Evolutionary conservation across 2,797 vertebrate genomes (phyloP).

Genomic region (Triplophysa bombifrons): DNA sequence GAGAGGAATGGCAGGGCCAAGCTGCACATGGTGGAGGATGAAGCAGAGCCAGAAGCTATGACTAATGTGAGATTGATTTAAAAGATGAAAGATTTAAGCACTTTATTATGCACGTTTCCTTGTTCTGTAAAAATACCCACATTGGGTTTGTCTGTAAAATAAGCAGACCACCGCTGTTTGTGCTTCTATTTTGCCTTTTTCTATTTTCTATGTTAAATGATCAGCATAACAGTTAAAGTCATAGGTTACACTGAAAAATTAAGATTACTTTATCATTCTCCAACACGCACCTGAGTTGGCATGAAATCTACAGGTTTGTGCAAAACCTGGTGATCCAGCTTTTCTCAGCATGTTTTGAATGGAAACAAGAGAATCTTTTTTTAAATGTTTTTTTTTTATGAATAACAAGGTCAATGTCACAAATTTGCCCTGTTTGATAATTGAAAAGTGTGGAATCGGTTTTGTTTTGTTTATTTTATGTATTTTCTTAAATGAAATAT

Average conservation of each 20-base stretch:
- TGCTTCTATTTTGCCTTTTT: neutral
- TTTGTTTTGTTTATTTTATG: no score
- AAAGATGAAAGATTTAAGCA: conserved; percentile 12
- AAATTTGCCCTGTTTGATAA: neutral
- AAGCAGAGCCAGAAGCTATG: conserved; percentile 68
- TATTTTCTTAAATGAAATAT: no score
- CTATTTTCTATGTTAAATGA: neutral
- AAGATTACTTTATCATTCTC: neutral
- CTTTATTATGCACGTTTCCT: neutral
- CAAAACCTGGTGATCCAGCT: neutral
- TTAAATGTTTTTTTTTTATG: no score
- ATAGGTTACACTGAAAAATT: neutral
- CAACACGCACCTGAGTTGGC: neutral
- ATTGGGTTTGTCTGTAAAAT: neutral
- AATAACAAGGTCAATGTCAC: neutral
- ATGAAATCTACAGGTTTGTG: neutral
- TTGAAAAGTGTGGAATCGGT: neutral
- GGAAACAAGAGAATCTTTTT: no score
- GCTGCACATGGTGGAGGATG: conserved; percentile 67
- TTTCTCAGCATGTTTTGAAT: no score
- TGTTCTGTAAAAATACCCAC: neutral
- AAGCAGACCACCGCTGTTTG: neutral
- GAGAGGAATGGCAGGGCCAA: conserved; percentile 68
- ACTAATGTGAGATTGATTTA: conserved; percentile 55
- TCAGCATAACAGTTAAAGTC: neutral